Conservation (phyloP, 2,113 vertebrate species). For the Talpa occidentalis region DNA sequence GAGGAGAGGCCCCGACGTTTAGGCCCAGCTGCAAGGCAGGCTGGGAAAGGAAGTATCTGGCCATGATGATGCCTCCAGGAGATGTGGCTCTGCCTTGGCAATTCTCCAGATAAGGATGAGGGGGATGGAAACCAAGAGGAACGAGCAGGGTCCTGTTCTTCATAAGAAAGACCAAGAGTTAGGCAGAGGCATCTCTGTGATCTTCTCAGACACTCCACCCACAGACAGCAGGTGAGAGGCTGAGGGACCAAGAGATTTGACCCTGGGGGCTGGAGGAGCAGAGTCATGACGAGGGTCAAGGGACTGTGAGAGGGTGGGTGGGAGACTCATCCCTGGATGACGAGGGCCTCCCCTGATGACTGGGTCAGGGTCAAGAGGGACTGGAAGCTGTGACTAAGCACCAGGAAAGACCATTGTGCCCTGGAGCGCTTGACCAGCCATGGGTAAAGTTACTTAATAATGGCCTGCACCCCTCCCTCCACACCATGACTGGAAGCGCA, state of each 20-base stretch:
- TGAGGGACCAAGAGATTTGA: background rate
- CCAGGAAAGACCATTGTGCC: background rate
- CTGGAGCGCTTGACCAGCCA: background rate
- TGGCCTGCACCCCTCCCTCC: rapidly evolving
- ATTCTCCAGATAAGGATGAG: background rate
- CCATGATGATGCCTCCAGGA: background rate
- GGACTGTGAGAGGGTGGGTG: background rate
- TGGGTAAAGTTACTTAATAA: background rate
- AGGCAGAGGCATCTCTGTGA: background rate
- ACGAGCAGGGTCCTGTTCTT: background rate
- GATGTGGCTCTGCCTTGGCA: background rate
- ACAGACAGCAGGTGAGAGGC: background rate
- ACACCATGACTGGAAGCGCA: background rate
- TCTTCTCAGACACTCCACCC: background rate
- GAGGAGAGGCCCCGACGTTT: background rate
- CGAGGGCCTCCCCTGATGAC: background rate
- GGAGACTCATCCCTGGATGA: background rate
- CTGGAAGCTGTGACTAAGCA: background rate
- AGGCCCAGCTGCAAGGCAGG: background rate
- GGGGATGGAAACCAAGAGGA: background rate
- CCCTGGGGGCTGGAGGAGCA: background rate
- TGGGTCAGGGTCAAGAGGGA: background rate
- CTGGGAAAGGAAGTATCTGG: background rate
- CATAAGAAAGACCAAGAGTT: background rate
- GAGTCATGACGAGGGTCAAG: background rate